Evolutionary conservation across 2,888 invertebrate genomes (phyloP), one percentile per base, ranked within the genome.

Genomic region (Tolmerus cingulatus): DNA sequence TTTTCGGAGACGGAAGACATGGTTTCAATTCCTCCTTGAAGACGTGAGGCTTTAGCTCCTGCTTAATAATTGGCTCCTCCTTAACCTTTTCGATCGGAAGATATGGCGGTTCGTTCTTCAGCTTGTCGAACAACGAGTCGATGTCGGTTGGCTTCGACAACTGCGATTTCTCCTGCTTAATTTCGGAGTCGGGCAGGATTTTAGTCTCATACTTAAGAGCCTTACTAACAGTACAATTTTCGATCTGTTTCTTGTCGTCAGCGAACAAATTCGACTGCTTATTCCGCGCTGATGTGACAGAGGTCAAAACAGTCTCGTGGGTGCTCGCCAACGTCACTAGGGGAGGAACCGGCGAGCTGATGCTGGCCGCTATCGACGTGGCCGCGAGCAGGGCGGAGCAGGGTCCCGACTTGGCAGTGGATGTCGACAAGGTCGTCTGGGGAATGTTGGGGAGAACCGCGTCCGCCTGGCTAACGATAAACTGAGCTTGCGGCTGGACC

Each of bases 221-320:
- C 23, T 84, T 37, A 23, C 1, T 19, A 16, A 66, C 1, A 12
- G 9, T 7, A 8, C 23, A 34, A 34, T 16, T 34, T 8, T 40
- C 30, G 30, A 12, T 19, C 74, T 23, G 37, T 84, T 40, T 66
- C 66, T 55, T 55, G 19, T 78, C 78, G 0, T 51, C 81, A 51
- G 16, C 23, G 19, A 55, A 27, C 34, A 14, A 2, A 30, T n/a
- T 81, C 2, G 8, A 23, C 74, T 51, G 55, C 27, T 86, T 86
- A 23, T 23, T 23, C 7, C 77, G 19, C 7, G 34, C 34, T 5
- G 23, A 16, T 9, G 77, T 57, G 7, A 86, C 43, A 2, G n/a
- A 43, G 0, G 77, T 77, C 9, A 51, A 74, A 34, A 51, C 92
- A 4, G 91, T 91, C 5, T 78, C 86, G 89, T 93, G 79, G 16